Evolutionary conservation across 64 coral and sea anemone species (phyloP).

Genomic region (Astreopora myriophthalma): DNA sequence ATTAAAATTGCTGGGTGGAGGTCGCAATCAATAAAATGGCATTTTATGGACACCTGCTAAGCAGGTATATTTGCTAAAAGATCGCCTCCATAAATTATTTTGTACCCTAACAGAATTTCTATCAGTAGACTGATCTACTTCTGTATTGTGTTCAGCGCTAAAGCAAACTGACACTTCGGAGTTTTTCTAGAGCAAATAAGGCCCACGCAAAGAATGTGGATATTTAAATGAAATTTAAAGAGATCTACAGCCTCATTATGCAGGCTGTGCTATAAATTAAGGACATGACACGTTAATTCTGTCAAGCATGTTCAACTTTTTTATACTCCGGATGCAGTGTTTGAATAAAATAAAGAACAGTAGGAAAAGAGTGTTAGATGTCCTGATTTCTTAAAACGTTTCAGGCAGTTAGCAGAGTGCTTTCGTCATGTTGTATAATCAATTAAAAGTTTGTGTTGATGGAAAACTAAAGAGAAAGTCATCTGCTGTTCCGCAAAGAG

Average conservation of each 20-base stretch:
- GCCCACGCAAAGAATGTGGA: slow-evolving; percentile 17
- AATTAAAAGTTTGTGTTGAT: slow-evolving; percentile 29
- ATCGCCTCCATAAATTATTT: not conserved
- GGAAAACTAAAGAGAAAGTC: not conserved
- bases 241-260: slow-evolving; percentile 45
- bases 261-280: slow-evolving; percentile 54
- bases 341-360: slow-evolving; percentile 2
- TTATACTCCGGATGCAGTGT: slow-evolving; percentile 3
- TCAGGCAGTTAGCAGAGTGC: not conserved
- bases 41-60: slow-evolving; percentile 23
- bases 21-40: slow-evolving; percentile 31
- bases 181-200: slow-evolving; percentile 22
- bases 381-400: slow-evolving; percentile 24
- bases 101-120: not conserved
- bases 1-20: not conserved
- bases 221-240: slow-evolving; percentile 34
- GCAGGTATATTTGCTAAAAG: not conserved
- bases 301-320: slow-evolving; percentile 21
- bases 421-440: slow-evolving; percentile 13
- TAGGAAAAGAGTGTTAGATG: not conserved
- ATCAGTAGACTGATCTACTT: not conserved
- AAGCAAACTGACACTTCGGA: not conserved
- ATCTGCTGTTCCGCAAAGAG: not conserved
- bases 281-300: slow-evolving; percentile 37
- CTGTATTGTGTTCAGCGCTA: not conserved